Base-by-base conservation (phyloP, 1,140 invertebrate genomes). In the Agrypnia vestita region DNA sequence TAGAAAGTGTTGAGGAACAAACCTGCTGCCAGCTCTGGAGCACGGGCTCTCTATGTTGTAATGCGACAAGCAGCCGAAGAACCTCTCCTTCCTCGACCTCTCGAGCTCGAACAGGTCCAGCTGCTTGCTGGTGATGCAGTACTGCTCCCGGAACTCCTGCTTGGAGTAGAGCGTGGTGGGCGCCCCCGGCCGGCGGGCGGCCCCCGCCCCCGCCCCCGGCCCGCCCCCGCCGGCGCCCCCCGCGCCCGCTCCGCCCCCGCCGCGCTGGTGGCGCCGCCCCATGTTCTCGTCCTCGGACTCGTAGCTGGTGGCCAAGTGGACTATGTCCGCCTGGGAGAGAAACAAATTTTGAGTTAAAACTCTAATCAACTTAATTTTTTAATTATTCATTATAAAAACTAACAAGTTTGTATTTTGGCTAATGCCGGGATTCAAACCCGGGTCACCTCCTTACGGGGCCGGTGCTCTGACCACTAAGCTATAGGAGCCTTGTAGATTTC, bases 71-170 rank as follows among this genome's bases (percentile, higher is more conserved):
- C 96, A 97, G 82, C 96, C 95, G 87, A 96, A 96, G 84, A 96
- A 93, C 79, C 94, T 90, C 76, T 93, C 91, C 84, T 94, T 90
- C 80, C 91, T 90, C 86, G 89, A 93, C 86, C 91, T 90, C 82
- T 90, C 91, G 82, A 93, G 90, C 86, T 97, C 96, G 82, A 98
- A 92, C 76, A 95, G 94, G 86, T 95, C 94, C 86, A 97, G 88
- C 87, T 97, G 96, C 85, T 96, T 93, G 86, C 94, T 95, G 84
- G 95, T 97, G 88, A 98, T 96, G 89, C 97, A 98, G 89, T 98
- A 98, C 87, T 97, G 95, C 74, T 89, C 86, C 83, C 86, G 86
- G 85, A 90, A 90, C 85, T 90, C 88, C 88, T 90, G 95, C 84
- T 96, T 94, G 25, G 96, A 97, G 89, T 97, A 97, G 82, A 96